Conservation (phyloP, 2,888 invertebrate species). For the Oxycera nigricornis region DNA sequence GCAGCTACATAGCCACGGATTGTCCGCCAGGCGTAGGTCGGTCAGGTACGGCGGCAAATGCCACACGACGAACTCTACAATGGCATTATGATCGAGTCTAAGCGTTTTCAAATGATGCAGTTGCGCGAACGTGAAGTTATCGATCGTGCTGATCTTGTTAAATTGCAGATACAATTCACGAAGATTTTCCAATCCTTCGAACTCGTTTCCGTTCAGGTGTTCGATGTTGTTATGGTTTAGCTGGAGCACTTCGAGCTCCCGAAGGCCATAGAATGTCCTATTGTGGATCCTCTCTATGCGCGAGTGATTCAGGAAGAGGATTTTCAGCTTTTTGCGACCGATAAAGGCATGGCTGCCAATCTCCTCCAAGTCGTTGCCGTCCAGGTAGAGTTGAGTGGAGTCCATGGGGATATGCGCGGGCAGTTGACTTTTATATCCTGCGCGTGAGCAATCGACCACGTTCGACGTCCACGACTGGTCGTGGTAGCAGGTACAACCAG, state of each 20-base stretch:
- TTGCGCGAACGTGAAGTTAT: slow-evolving; percentile 83
- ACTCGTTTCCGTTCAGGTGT: slow-evolving; percentile 82
- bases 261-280: slow-evolving; percentile 88
- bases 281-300: slow-evolving; percentile 85
- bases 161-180: slow-evolving; percentile 87
- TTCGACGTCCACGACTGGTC: slow-evolving; percentile 93
- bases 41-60: slow-evolving; percentile 71
- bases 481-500: slow-evolving; percentile 92
- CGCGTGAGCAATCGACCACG: slow-evolving; percentile 88
- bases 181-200: slow-evolving; percentile 81
- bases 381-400: slow-evolving; percentile 91
- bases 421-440: slow-evolving; percentile 79
- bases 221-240: slow-evolving; percentile 85
- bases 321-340: slow-evolving; percentile 88
- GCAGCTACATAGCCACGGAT: slow-evolving; percentile 91
- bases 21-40: slow-evolving; percentile 76
- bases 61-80: slow-evolving; percentile 84
- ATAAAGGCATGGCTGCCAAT: slow-evolving; percentile 90
- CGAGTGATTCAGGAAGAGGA: slow-evolving; percentile 87
- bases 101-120: slow-evolving; percentile 84
- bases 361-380: slow-evolving; percentile 88
- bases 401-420: slow-evolving; percentile 93
- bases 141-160: slow-evolving; percentile 82
- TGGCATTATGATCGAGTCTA: slow-evolving; percentile 82
- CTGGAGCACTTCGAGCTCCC: slow-evolving; percentile 80